Evolutionary conservation across 2,797 vertebrate genomes (phyloP).

Genomic region (Muscicapa comitata): DNA sequence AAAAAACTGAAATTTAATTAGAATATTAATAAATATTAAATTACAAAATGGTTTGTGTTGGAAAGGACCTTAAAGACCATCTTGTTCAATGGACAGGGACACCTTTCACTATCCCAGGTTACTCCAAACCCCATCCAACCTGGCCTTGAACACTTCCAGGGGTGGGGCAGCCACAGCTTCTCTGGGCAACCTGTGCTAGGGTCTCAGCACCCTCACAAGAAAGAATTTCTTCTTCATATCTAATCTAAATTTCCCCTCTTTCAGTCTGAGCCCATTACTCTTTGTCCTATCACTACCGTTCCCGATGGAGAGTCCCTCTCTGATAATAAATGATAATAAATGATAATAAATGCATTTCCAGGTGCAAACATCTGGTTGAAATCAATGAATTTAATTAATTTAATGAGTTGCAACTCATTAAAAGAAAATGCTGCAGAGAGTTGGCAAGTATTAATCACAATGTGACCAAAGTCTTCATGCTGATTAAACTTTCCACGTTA

Average conservation of each 20-base stretch:
- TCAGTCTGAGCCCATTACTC: neutral
- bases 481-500: neutral
- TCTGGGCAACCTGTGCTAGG: neutral
- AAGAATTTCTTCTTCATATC: neutral
- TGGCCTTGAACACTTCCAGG: neutral
- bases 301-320: neutral
- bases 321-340: neutral
- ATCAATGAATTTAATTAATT: neutral
- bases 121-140: neutral
- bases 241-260: neutral
- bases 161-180: neutral
- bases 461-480: neutral
- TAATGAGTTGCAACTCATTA: neutral
- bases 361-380: neutral
- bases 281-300: neutral
- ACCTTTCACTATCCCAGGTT: neutral
- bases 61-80: neutral
- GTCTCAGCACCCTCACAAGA: neutral
- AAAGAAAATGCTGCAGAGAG: neutral
- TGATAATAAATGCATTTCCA: neutral
- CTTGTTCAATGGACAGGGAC: neutral
- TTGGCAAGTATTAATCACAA: neutral
- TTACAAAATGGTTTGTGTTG: neutral
- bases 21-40: neutral
- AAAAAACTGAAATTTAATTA: neutral